Conservation (phyloP, 2,113 vertebrate species). For the Epinephelus lanceolatus region DNA sequence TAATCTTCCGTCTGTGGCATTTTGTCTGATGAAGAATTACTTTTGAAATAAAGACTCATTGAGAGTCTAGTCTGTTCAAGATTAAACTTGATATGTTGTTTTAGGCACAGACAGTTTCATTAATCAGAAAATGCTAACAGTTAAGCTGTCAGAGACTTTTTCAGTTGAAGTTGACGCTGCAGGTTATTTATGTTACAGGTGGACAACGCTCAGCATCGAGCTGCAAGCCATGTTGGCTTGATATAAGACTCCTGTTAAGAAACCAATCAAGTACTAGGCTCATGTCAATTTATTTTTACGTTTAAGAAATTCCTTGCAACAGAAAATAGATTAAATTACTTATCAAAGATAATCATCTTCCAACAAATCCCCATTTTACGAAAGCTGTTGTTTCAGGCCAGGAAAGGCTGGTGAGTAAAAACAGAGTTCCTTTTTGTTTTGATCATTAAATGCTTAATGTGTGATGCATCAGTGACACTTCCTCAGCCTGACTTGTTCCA, state of each 20-base stretch:
- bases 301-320: not conserved
- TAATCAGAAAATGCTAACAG: conserved; percentile 1
- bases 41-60: conserved; percentile 3
- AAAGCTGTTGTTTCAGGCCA: not conserved
- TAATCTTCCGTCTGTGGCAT: not conserved
- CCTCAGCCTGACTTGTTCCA: not conserved
- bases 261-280: not conserved
- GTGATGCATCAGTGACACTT: not conserved
- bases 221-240: not conserved
- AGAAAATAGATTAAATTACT: not conserved
- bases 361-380: not conserved
- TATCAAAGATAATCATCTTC: not conserved
- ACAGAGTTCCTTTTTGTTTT: conserved; percentile 1
- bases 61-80: conserved; percentile 18
- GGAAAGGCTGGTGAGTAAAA: not conserved
- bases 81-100: conserved; percentile 43
- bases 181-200: conserved; percentile 17
- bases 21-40: conserved; percentile 5
- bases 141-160: not conserved
- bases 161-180: not conserved
- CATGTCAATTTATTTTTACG: not conserved
- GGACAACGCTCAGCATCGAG: not conserved
- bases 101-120: conserved; percentile 3
- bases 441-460: conserved; percentile 13
- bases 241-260: not conserved